Evolutionary conservation across 2,888 invertebrate genomes (phyloP).

Genomic region (Rugalucina vietnamica): DNA sequence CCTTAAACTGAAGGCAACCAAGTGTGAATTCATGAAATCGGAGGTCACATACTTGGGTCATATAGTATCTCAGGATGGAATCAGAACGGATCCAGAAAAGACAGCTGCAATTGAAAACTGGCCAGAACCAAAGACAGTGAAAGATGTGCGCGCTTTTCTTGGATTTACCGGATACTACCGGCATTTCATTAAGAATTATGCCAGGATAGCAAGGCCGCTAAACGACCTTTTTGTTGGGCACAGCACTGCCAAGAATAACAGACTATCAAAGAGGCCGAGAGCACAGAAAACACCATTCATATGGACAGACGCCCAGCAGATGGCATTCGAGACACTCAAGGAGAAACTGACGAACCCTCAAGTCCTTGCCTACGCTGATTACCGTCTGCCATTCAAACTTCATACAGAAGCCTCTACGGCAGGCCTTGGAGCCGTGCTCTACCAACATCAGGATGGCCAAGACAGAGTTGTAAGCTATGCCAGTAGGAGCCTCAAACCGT

Average conservation of each 20-base stretch:
- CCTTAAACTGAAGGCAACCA: too few species aligned
- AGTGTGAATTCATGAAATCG: too few species aligned
- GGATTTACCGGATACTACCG: constrained; percentile 30
- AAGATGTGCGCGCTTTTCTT: constrained; percentile 31
- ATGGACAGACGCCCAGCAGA: not conserved
- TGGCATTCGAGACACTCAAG: constrained; percentile 15
- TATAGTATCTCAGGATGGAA: too few species aligned
- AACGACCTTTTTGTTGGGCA: constrained; percentile 17
- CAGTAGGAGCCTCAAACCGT: constrained; percentile 32
- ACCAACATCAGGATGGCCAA: constrained; percentile 32
- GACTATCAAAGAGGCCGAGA: not conserved
- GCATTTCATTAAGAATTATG: constrained; percentile 10
- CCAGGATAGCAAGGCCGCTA: constrained; percentile 18
- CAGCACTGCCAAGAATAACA: not conserved
- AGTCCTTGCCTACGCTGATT: constrained; percentile 32
- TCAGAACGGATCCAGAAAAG: too few species aligned
- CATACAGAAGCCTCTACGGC: constrained; percentile 35
- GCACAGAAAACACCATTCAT: not conserved
- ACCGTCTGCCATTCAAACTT: constrained; percentile 39
- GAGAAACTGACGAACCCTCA: constrained; percentile 14
- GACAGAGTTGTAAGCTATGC: constrained; percentile 37
- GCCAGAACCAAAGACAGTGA: constrained; percentile 6
- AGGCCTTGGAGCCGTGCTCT: constrained; percentile 48
- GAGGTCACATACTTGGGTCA: too few species aligned
- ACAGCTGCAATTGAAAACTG: too few species aligned